Evolutionary conservation across 2,113 vertebrate species (phyloP), one percentile per base, ranked within the genome.

Genomic region (Campylomormyrus tamandua): DNA sequence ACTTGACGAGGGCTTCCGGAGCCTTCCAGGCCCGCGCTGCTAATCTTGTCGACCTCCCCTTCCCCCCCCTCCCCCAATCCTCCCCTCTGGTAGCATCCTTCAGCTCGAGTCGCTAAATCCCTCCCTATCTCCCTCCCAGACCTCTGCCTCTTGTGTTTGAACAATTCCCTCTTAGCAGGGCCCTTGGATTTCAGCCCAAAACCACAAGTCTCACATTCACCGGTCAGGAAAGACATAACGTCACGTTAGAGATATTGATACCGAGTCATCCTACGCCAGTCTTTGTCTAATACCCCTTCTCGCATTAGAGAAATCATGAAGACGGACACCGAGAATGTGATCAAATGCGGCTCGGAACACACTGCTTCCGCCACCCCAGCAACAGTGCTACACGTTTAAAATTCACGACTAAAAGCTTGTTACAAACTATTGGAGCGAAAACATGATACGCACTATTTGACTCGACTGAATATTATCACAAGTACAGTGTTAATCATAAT

Each of bases 51-150:
- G 50, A 31, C 70, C 91, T 91, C 90, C 92, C 39, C 39, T 42
- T 4, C 3, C 39, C 39, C 39, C 49, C 92, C 93, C 27, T 6
- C 91, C 92, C 90, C 92, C 92, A 93, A 93, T 92, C 91, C 92
- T 90, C 92, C 91, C 90, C 91, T 92, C 91, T 90, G 88, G 56
- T 90, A 84, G 91, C 91, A 90, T 90, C 90, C 91, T 92, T 91
- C 90, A 92, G 92, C 92, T 92, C 92, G 86, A 90, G 90, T 92
- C 85, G 85, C 92, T 93, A 92, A 93, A 92, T 93, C 91, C 92
- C 91, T 85, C 91, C 93, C 91, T 93, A 93, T 93, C 93, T 93
- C 91, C 89, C 92, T 93, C 92, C 90, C 90, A 92, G 92, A 91
- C 92, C 92, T 70, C 88, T 62, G 83, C 89, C 93, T 92, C 93